phyloP scores from a whole-genome alignment of 1,140 invertebrate species.

The Bombus waltoni region DNA sequence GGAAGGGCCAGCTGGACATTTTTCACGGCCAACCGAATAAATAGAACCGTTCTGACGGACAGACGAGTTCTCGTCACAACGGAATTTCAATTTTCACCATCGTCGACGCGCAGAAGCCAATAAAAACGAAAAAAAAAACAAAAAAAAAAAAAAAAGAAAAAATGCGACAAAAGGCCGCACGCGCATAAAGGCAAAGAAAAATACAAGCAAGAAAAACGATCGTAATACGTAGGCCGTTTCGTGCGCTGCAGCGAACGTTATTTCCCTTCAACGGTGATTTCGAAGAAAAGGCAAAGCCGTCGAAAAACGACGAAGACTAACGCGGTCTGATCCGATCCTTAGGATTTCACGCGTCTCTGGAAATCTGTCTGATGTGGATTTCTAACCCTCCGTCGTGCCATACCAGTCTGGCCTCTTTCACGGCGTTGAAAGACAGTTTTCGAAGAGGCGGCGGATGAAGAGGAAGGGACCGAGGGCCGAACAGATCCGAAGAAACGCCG shows the following conservation, averaged over 20 bases:
- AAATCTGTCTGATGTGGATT: not conserved
- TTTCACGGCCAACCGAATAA: slow-evolving; percentile 54
- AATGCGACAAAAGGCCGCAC: not conserved
- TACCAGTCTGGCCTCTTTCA: not conserved
- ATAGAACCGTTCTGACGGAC: slow-evolving; percentile 46
- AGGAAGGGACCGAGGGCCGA: no score
- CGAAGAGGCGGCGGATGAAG: no score
- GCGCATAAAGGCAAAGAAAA: not conserved
- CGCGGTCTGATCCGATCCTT: slow-evolving; percentile 21
- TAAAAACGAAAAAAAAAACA: not conserved
- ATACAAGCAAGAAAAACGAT: not conserved
- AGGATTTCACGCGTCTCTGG: slow-evolving; percentile 10
- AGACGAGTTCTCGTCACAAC: slow-evolving; percentile 24
- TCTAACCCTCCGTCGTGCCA: not conserved
- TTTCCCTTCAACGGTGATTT: not conserved
- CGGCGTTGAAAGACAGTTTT: not conserved
- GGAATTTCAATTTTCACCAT: slow-evolving; percentile 54
- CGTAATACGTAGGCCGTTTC: not conserved
- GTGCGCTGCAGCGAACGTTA: not conserved
- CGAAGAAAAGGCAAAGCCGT: not conserved
- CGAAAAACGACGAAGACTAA: not conserved
- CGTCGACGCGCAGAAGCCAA: not conserved
- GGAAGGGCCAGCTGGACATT: slow-evolving; percentile 48
- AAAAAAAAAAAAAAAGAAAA: not conserved
- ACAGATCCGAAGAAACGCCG: not conserved